Evolutionary conservation across 2,797 vertebrate genomes (phyloP).

Genomic region (Ficedula albicollis): DNA sequence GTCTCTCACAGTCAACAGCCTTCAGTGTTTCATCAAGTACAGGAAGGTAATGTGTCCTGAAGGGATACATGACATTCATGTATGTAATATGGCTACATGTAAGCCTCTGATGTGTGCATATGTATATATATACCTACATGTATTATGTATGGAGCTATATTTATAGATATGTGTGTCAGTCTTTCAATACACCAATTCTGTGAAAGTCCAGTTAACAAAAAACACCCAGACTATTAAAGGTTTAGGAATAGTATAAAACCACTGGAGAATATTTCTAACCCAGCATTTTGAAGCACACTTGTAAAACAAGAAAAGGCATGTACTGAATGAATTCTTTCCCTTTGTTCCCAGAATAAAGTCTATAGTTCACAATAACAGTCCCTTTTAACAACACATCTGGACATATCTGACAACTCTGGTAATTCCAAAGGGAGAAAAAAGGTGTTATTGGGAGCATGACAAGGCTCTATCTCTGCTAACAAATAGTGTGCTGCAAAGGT

Average conservation of each 20-base stretch:
- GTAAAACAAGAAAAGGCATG: background rate
- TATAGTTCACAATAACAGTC: background rate
- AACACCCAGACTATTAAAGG: background rate
- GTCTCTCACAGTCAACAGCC: background rate
- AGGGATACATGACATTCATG: background rate
- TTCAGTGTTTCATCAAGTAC: background rate
- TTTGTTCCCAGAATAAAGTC: background rate
- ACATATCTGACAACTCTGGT: background rate
- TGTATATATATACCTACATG: background rate
- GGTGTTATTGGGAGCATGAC: background rate
- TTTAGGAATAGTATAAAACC: background rate
- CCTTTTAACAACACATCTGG: background rate
- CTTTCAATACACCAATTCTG: background rate
- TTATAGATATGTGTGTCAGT: accelerated
- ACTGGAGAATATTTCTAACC: background rate
- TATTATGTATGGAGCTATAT: background rate
- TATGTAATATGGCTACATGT: too few relatives aligned
- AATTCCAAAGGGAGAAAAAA: background rate
- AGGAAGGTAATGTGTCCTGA: background rate
- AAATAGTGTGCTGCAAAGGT: background rate
- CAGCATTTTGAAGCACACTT: background rate
- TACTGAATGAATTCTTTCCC: background rate
- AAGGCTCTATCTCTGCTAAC: background rate
- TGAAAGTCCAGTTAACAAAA: background rate
- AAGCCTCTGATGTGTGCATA: background rate